Evolutionary conservation across 1,140 invertebrate species (phyloP), one percentile per base, ranked within the genome.

Genomic region (Drosophila pectinifera): DNA sequence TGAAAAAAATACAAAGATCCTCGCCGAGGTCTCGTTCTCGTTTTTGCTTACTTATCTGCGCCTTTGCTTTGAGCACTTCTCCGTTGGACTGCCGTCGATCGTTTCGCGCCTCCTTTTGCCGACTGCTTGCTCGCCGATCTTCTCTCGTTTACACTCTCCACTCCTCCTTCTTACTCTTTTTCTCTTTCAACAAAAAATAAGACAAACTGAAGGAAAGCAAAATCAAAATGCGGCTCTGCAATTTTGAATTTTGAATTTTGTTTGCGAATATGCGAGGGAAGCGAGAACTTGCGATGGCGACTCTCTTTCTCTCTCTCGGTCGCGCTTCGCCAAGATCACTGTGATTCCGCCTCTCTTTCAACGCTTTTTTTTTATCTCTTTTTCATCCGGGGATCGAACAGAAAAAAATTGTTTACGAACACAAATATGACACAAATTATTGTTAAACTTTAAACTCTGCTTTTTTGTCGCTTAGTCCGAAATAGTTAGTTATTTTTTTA

Each of bases 201-300:
- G 67, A 63, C 68, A 70, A 65, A 85, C 75, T 79, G 76, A 84
- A 74, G 73, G 59, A 80, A 79, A 83, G 63, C 63, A 75, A 77
- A 42, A 68, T 57, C 53, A 56, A 28, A 57, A 22, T 72, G 26
- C 45, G 48, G 51, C 65, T 55, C 61, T 46, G 48, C 53, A 79
- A 83, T 65, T 74, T 82, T 43, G 59, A 82, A 85, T 86, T 85
- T 85, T 61, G 81, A 86, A 81, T 86, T 78, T 86, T 78, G 80
- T 80, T 75, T 68, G 80, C 73, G 43, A 69, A 28, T 53, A 53
- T 55, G 56, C 74, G 72, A 75, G 54, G 38, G 68, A 56, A 39
- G 58, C 51, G 68, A 73, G 58, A 77, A 58, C 38, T 57, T 51
- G 28, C 46, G 46, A 24, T 28, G 36, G 62, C 64, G 62, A 46